Percentiles rank a stretch among this genome's conserved stretches.
phyloP scores from a whole-genome alignment of 1,140 invertebrate genomes.

The Megalonaias nervosa region DNA sequence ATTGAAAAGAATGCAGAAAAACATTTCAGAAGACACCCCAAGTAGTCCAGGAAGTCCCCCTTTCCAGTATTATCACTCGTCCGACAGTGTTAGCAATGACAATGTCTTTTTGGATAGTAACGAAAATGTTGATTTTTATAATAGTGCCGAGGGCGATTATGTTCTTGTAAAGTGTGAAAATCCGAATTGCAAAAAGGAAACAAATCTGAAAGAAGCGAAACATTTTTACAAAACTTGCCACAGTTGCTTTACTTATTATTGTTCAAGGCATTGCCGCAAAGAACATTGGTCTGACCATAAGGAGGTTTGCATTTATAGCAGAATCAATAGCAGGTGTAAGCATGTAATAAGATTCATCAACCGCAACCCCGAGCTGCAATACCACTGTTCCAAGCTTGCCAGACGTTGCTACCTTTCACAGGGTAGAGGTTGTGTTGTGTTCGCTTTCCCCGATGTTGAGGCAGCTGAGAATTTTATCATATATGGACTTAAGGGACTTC shows the following conservation, averaged over 20 bases:
- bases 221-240: conserved; percentile 88
- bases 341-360: conserved; percentile 86
- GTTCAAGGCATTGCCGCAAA: conserved; percentile 84
- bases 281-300: conserved; percentile 93
- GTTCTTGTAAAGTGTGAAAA: conserved; percentile 66
- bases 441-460: conserved; percentile 78
- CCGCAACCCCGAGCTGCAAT: conserved; percentile 35
- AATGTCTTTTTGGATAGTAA: conserved; percentile 12
- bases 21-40: neutral
- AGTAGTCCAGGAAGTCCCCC: conserved; percentile 28
- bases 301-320: conserved; percentile 89
- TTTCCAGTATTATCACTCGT: conserved; percentile 1
- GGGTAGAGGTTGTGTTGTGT: conserved; percentile 92
- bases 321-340: conserved; percentile 85
- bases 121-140: no score
- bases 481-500: conserved; percentile 24
- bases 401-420: conserved; percentile 73
- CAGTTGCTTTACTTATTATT: conserved; percentile 88
- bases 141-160: conserved; percentile 34
- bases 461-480: conserved; percentile 41
- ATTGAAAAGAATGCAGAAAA: conserved; percentile 27
- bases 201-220: conserved; percentile 67
- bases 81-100: conserved; percentile 1
- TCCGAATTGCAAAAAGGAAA: conserved; percentile 66
- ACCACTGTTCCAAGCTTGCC: conserved; percentile 45